phyloP scores from a whole-genome alignment of 2,113 vertebrate genomes.

The Pseudopodoces humilis region DNA sequence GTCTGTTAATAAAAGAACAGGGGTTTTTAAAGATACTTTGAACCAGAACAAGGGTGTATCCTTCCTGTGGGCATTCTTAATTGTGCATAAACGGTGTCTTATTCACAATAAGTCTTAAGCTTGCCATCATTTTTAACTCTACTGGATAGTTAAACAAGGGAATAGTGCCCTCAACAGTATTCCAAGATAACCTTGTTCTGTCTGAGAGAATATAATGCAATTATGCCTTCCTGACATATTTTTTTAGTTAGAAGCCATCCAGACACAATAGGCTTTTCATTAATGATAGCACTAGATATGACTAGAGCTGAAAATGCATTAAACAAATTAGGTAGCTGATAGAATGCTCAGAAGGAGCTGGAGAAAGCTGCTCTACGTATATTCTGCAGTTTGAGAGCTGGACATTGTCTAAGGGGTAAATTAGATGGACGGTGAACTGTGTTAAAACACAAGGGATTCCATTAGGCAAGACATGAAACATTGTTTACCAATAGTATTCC shows the following conservation, averaged over 20 bases:
- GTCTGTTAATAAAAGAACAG: neutral
- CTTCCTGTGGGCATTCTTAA: neutral
- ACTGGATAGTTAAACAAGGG: neutral
- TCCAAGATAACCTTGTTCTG: neutral
- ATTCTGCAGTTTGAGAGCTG: neutral
- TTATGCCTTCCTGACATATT: neutral
- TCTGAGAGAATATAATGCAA: neutral
- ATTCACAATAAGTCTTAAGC: neutral
- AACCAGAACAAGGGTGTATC: neutral
- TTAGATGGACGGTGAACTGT: neutral
- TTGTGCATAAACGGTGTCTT: neutral
- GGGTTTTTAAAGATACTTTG: neutral
- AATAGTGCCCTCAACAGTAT: neutral
- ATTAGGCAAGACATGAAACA: neutral
- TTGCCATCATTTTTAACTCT: neutral
- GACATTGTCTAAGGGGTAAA: neutral
- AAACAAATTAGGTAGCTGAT: constrained; percentile 7
- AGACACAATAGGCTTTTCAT: constrained; percentile 21
- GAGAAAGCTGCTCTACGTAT: neutral
- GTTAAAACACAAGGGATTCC: neutral
- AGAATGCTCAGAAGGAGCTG: neutral
- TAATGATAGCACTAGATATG: neutral
- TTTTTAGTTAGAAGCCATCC: neutral
- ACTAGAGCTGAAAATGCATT: constrained; percentile 22
- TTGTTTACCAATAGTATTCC: neutral